phyloP scores from a whole-genome alignment of 2,113 vertebrate species.

The Pontoporia blainvillei region DNA sequence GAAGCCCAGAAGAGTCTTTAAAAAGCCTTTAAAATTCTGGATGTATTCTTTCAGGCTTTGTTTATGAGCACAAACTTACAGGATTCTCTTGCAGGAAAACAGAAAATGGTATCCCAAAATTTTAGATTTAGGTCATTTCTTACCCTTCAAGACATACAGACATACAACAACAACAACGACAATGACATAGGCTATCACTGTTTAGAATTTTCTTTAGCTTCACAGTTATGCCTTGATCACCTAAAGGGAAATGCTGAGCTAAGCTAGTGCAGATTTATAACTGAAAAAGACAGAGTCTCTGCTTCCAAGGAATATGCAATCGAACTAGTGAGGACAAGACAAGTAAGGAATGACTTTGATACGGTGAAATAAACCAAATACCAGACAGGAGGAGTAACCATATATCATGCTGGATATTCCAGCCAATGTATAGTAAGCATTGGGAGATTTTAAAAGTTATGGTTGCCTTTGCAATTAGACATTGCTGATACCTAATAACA shows the following conservation, averaged over 20 bases:
- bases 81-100: not conserved
- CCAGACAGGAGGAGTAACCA: not conserved
- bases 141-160: not conserved
- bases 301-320: not conserved
- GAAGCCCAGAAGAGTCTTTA: not conserved
- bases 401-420: not conserved
- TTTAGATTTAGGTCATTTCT: not conserved
- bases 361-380: not conserved
- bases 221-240: not conserved
- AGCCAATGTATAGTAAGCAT: not conserved
- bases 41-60: not conserved
- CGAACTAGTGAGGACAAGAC: not conserved
- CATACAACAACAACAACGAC: not conserved
- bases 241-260: not conserved
- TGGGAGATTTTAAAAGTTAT: not conserved
- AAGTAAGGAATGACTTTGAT: not conserved
- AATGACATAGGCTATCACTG: not conserved
- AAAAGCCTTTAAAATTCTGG: not conserved
- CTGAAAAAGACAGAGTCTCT: not conserved
- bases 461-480: not conserved
- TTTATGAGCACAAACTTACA: not conserved
- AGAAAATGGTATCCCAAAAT: not conserved
- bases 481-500: not conserved
- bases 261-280: not conserved
- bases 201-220: not conserved